Evolutionary conservation across 2,797 vertebrate genomes (phyloP).

Genomic region (Clarias pachynema): DNA sequence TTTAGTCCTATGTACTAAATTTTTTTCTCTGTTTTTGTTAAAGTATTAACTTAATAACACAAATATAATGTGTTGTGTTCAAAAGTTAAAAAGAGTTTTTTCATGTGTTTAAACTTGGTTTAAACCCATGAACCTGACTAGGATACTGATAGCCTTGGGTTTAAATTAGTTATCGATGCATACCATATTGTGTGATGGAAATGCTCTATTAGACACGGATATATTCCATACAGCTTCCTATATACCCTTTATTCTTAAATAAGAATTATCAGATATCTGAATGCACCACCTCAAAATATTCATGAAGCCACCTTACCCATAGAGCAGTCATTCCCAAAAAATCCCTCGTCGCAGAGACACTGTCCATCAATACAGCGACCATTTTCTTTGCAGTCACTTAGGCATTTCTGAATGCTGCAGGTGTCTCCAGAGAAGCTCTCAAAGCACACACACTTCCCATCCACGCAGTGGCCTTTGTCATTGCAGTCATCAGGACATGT

Average conservation of each 20-base stretch:
- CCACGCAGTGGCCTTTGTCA: slow-evolving; percentile 80
- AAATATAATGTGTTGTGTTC: too few species aligned
- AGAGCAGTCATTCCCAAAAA: slow-evolving; percentile 80
- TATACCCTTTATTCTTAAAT: neutral
- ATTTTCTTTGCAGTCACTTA: slow-evolving; percentile 77
- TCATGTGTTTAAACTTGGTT: too few species aligned
- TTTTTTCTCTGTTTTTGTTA: too few species aligned
- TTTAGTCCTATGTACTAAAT: too few species aligned
- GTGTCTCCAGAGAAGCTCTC: slow-evolving; percentile 75
- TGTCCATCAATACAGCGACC: slow-evolving; percentile 83
- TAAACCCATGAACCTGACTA: neutral
- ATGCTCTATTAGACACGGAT: neutral
- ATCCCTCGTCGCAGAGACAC: slow-evolving; percentile 83
- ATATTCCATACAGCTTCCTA: neutral
- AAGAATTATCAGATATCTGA: neutral
- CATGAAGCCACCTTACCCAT: slow-evolving; percentile 64
- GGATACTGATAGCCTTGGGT: neutral
- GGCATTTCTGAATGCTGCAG: slow-evolving; percentile 80
- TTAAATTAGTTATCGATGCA: neutral
- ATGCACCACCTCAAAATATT: neutral
- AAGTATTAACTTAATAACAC: too few species aligned
- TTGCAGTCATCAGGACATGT: slow-evolving; percentile 82
- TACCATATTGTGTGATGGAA: neutral
- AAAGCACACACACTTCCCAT: slow-evolving; percentile 81
- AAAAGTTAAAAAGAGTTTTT: too few species aligned